Evolutionary conservation across 2,888 invertebrate species (phyloP), one percentile per base, ranked within the genome.

Genomic region (Megastigmus dorsalis): DNA sequence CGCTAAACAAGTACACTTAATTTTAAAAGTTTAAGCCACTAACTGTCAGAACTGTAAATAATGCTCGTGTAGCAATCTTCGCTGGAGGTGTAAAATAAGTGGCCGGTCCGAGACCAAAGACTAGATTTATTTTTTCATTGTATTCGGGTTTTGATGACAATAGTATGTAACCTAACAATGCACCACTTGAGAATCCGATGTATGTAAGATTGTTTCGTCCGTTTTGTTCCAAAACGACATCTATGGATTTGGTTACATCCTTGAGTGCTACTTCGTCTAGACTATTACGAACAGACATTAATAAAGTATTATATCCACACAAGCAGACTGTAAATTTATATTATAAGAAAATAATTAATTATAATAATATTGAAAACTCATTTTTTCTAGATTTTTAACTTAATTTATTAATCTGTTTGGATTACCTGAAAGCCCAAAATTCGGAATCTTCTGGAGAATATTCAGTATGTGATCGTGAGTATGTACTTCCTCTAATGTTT

Each of bases 121-220:
- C 92, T 0, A 93, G 90, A 79, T 91, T 90, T 41, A 95, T 89
- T 74, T 92, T 90, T 0, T 79, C 67, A 81, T 95, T 94, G 81
- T 93, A 93, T 80, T 93, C 91, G 0, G 93, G 92, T 80, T 91
- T 89, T 5, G 91, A 90, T 0, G 95, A 93, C 50, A 94, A 89
- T 80, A 94, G 88, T 1, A 93, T 92, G 83, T 93, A 93, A 77
- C 93, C 91, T 80, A 92, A 89, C 0, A 95, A 93, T 0, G 95
- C 94, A 2, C 97, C 97, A 93, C 97, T 96, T 0, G 96, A 97
- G 88, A 97, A 97, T 0, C 97, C 97, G 50, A 97, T 89, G 85
- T 97, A 97, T 2, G 52, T 41, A 10, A 66, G 38, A 2, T 52
- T 52, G 10, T 15, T 38, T 28, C 54, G 36, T 28, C 15, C 18